A percentile compares a stretch with the other conserved stretches of the same genome.
Evolutionary conservation across 2,888 invertebrate species (phyloP).

Genomic region (Sepiola atlantica): DNA sequence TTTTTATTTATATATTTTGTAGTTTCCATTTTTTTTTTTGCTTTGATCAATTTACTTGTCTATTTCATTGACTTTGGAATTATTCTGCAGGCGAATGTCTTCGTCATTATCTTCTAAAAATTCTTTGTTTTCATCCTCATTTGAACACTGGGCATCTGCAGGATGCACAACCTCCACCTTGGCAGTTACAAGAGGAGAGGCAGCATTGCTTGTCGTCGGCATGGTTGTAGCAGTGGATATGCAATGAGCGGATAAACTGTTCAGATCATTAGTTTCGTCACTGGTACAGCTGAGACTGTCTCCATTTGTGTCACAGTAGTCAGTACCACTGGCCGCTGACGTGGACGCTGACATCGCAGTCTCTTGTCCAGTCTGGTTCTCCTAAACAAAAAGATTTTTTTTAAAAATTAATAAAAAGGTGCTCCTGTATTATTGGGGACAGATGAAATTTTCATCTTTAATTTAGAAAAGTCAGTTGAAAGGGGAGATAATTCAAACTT

Average conservation of each 20-base stretch:
- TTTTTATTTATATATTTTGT: neutral
- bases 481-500: no score
- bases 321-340: neutral
- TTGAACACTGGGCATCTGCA: conserved; percentile 15
- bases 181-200: neutral
- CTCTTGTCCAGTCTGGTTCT: neutral
- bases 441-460: no score
- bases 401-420: no score
- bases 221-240: neutral
- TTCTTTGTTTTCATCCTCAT: conserved; percentile 34
- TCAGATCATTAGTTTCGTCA: conserved; percentile 40
- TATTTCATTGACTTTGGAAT: neutral
- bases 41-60: neutral
- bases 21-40: neutral
- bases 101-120: neutral
- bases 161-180: neutral
- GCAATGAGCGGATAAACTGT: neutral
- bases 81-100: neutral
- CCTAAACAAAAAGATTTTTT: neutral
- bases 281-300: conserved; percentile 35
- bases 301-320: conserved; percentile 40
- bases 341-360: conserved; percentile 32
- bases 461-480: no score
- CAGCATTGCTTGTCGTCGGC: neutral
- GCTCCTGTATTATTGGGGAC: no score